Conservation (phyloP, 1,140 invertebrate species). For the Sminthurides bifidus region DNA sequence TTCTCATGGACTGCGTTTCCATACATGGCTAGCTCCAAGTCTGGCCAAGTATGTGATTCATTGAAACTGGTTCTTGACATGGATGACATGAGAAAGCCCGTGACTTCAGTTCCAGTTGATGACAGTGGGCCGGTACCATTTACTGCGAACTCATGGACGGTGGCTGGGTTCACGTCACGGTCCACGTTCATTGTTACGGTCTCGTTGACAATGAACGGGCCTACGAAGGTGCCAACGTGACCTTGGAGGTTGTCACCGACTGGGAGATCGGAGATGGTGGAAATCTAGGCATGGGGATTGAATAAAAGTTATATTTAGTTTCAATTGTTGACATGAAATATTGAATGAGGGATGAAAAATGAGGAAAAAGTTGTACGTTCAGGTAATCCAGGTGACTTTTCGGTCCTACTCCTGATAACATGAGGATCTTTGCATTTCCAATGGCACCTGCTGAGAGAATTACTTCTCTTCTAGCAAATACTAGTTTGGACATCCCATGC, state of each 20-base stretch:
- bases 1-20: not conserved
- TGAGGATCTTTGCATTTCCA: conserved; percentile 32
- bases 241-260: conserved; percentile 36
- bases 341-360: too few species aligned
- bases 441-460: conserved; percentile 21
- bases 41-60: not conserved
- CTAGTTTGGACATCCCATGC: not conserved
- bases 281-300: conserved; percentile 16
- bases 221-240: conserved; percentile 31
- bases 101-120: conserved; percentile 3
- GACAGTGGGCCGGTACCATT: conserved; percentile 16
- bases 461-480: conserved; percentile 11
- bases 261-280: conserved; percentile 19
- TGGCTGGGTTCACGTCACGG: conserved; percentile 3
- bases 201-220: conserved; percentile 20
- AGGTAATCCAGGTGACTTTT: conserved; percentile 10
- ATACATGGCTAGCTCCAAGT: conserved; percentile 7
- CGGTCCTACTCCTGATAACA: conserved; percentile 39
- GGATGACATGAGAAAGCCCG: not conserved
- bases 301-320: not conserved
- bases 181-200: conserved; percentile 4
- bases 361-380: conserved; percentile 8
- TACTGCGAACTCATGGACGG: conserved; percentile 9
- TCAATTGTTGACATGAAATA: not conserved
- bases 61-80: not conserved